Percentiles rank a stretch among this genome's conserved stretches.
phyloP scores from a whole-genome alignment of 2,888 invertebrate species.

The Thymelicus lineola region DNA sequence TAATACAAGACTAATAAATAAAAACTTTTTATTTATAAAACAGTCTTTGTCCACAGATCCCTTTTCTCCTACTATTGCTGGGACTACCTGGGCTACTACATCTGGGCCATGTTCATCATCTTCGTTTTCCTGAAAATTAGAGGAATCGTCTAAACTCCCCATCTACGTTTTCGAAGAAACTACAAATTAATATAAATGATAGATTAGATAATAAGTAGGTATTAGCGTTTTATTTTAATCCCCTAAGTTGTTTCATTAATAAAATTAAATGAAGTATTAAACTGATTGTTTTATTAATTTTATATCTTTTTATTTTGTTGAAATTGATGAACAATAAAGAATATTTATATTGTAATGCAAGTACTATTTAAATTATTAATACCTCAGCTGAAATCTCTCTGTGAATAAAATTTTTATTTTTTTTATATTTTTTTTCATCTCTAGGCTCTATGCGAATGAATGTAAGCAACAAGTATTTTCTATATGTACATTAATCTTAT shows the following conservation, averaged over 20 bases:
- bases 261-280: background rate
- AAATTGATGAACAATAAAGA: too few relatives aligned
- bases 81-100: conserved; percentile 14
- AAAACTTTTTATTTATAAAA: background rate
- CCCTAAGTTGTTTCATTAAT: background rate
- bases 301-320: too few relatives aligned
- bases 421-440: too few relatives aligned
- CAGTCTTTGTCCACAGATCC: conserved; percentile 12
- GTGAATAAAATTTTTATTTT: too few relatives aligned
- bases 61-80: conserved; percentile 11
- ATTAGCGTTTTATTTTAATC: background rate
- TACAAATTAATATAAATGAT: conserved; percentile 1
- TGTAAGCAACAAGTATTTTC: too few relatives aligned
- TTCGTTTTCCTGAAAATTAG: background rate
- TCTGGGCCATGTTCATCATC: conserved; percentile 7
- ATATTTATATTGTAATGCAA: too few relatives aligned
- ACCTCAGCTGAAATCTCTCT: too few relatives aligned
- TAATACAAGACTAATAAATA: too few relatives aligned
- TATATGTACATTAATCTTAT: too few relatives aligned
- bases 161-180: background rate
- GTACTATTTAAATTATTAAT: too few relatives aligned
- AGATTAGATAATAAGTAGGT: background rate
- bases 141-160: background rate
- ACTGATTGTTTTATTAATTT: too few relatives aligned
- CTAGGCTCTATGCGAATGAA: too few relatives aligned